Base-by-base conservation (phyloP, 2,888 invertebrate species). In the Leucoptera coffeella region DNA sequence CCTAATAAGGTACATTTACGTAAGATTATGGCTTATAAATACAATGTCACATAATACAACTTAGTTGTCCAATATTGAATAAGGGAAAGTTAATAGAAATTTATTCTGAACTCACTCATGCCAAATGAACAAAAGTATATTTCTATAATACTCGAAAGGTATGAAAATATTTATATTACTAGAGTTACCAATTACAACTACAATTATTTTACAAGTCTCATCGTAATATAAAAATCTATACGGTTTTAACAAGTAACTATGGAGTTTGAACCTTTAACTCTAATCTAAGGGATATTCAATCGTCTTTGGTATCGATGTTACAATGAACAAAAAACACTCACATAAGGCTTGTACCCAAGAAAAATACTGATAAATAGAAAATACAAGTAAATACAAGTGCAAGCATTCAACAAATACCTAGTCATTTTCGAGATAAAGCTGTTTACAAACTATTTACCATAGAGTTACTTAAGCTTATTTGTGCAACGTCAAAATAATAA, bases 261-360 rank as follows among this genome's bases (percentile, higher is more conserved):
- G 46, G 10, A 26, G 35, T 44, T 51, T n/a, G n/a, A n/a, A n/a
- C 43, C 50, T 45, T 44, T 50, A 45, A 45, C 41, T 45, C 46
- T 42, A 56, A 49, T 43, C 53, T 56, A 52, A 45, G 54, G 60
- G 67, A 65, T 65, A 65, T 64, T 67, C 65, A 57, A 65, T 55
- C 54, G 56, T 69, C 69, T 69, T 69, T 69, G 69, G 69, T 69
- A 69, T 69, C 50, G 64, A 55, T 55, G 54, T 58, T 58, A 59
- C 47, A 57, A 50, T 59, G 55, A 58, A 54, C 46, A 50, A 47
- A 53, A 49, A 41, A 44, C 46, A 40, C 34, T 47, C 44, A 43
- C 54, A 44, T 43, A 39, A 40, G 36, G 45, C 17, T 17, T 9
- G 17, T 17, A 17, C 6, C 49, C n/a, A n/a, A n/a, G n/a, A n/a